Percentiles rank a stretch among this genome's conserved stretches.
These are phyloP conservation scores for Cryptocheilus praepositus DNA, from an alignment of 2,888 invertebrate genomes.

Conservation along the genomic window DNA sequence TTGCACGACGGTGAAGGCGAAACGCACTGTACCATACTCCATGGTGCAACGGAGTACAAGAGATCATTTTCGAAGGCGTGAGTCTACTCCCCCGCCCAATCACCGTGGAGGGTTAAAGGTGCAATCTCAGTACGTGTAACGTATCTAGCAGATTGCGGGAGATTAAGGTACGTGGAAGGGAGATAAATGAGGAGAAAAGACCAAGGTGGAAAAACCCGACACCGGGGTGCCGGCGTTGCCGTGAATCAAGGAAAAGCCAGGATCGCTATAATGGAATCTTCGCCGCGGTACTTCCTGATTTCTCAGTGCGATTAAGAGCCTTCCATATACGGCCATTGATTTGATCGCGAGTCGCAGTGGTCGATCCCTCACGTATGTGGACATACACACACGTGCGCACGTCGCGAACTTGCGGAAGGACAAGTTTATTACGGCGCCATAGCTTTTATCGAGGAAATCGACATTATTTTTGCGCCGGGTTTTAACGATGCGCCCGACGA, in stretches of 20 bases:
- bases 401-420: background rate
- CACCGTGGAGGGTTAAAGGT: too few relatives aligned
- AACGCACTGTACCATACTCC: too few relatives aligned
- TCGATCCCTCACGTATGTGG: background rate
- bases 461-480: too few relatives aligned
- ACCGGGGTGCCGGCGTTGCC: background rate
- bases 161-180: background rate
- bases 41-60: too few relatives aligned
- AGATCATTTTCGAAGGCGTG: too few relatives aligned
- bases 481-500: too few relatives aligned
- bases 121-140: too few relatives aligned
- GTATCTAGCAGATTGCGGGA: background rate
- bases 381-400: slow-evolving; percentile 17
- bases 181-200: background rate
- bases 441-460: too few relatives aligned
- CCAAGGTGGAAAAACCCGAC: background rate
- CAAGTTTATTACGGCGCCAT: too few relatives aligned
- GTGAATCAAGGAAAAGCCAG: slow-evolving; percentile 13
- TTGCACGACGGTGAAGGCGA: too few relatives aligned
- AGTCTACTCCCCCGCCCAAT: too few relatives aligned
- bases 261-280: slow-evolving; percentile 16
- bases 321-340: slow-evolving; percentile 35
- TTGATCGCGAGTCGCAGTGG: slow-evolving; percentile 57
- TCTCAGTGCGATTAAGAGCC: slow-evolving; percentile 49
- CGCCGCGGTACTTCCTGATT: slow-evolving; percentile 25